These are phyloP conservation scores for Liopterus haemorrhoidalis DNA, from an alignment of 2,888 invertebrate species.

Conservation along the genomic window DNA sequence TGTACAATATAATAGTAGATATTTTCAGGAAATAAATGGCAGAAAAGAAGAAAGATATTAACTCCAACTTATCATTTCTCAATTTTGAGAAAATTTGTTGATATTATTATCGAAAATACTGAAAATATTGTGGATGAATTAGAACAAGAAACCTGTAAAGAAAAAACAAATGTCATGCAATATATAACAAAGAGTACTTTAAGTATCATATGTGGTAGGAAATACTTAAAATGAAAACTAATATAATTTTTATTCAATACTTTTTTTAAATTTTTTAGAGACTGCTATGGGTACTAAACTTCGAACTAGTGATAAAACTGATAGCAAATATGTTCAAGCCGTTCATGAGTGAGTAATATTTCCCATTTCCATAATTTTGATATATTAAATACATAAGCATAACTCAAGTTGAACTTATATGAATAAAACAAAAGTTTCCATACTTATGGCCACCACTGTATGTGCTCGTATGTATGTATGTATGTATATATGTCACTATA, in stretches of 20 bases:
- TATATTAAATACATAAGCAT: no score
- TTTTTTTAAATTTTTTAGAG: slow-evolving; percentile 45
- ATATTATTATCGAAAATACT: slow-evolving; percentile 36
- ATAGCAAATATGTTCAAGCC: slow-evolving; percentile 54
- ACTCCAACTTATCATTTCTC: slow-evolving; percentile 62
- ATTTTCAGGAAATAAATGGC: slow-evolving; percentile 50
- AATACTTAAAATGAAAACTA: no score
- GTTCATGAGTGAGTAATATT: slow-evolving; percentile 40
- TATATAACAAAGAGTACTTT: slow-evolving; percentile 56
- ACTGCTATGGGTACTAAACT: slow-evolving; percentile 66
- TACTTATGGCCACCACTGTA: no score
- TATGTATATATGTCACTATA: no score
- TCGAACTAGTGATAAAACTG: slow-evolving; percentile 44
- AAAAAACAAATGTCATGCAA: slow-evolving; percentile 48
- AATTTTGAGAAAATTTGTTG: slow-evolving; percentile 47
- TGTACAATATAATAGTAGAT: neutral
- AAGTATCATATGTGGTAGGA: slow-evolving; percentile 60
- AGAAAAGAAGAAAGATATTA: slow-evolving; percentile 52
- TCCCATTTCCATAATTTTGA: neutral
- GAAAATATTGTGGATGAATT: slow-evolving; percentile 32
- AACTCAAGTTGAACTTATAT: neutral
- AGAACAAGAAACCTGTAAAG: slow-evolving; percentile 25
- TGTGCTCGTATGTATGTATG: neutral
- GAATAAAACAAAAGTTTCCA: no score
- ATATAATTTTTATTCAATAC: no score